Evolutionary conservation across 2,888 invertebrate genomes (phyloP).

Genomic region (Parelbella ahira): DNA sequence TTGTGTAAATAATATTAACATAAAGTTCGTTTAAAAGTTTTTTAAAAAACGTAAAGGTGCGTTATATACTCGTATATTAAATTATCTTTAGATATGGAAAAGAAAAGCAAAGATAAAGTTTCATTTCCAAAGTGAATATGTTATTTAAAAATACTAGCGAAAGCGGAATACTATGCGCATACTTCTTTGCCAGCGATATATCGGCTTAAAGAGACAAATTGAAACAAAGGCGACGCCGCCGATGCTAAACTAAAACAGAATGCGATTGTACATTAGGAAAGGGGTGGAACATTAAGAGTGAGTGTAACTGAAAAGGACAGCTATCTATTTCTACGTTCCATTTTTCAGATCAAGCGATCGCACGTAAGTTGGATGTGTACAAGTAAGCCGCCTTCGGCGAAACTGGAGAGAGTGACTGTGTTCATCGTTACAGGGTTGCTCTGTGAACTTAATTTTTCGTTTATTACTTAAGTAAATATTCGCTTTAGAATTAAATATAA

Average conservation of each 20-base stretch:
- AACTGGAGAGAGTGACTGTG: constrained; percentile 20
- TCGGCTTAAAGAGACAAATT: constrained; percentile 26
- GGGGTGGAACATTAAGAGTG: constrained; percentile 4
- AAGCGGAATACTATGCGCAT: constrained; percentile 11
- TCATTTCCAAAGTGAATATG: no score
- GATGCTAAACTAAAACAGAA: constrained; percentile 12
- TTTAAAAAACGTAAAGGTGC: no score
- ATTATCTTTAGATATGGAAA: no score
- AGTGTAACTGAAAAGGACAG: constrained; percentile 3
- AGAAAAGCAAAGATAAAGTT: no score
- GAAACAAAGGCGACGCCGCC: constrained; percentile 21
- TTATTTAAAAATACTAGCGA: no score
- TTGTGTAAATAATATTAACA: no score
- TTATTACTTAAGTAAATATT: no score
- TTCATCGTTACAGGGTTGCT: constrained; percentile 18
- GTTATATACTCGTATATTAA: no score
- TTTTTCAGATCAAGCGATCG: constrained; percentile 18
- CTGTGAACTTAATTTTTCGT: constrained; percentile 2
- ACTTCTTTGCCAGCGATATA: constrained; percentile 10
- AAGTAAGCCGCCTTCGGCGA: constrained; percentile 23
- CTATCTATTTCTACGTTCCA: constrained; percentile 8
- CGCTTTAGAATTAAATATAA: no score
- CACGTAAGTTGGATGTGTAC: constrained; percentile 25
- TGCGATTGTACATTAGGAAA: constrained; percentile 16
- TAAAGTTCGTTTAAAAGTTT: no score